Conservation (phyloP, 2,888 invertebrate species). For the Idaea aversata region DNA sequence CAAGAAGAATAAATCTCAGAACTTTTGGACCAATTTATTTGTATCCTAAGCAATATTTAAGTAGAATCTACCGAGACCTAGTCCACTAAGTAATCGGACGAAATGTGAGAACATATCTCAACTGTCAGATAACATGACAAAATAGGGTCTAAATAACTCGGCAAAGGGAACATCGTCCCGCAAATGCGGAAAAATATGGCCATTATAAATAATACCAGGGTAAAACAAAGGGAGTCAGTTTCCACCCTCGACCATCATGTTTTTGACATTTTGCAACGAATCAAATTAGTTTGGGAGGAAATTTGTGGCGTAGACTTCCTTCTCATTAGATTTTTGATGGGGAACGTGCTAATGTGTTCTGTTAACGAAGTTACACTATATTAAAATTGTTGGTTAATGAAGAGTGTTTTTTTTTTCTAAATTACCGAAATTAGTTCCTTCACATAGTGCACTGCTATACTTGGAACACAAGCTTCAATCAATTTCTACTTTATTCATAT, state of each 20-base stretch:
- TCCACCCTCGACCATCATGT: conserved; percentile 34
- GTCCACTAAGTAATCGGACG: neutral
- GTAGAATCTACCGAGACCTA: neutral
- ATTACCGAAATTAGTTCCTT: neutral
- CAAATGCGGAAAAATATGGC: conserved; percentile 30
- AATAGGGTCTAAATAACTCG: conserved; percentile 1
- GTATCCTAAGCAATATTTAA: neutral
- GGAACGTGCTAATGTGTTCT: neutral
- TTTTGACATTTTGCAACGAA: conserved; percentile 46
- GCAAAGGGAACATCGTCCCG: neutral
- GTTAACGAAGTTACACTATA: neutral
- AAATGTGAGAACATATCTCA: neutral
- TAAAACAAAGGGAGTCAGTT: conserved; percentile 39
- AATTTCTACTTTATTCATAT: too few species aligned
- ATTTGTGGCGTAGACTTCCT: neutral
- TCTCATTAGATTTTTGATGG: conserved; percentile 1
- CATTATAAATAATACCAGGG: conserved; percentile 47
- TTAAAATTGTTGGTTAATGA: neutral
- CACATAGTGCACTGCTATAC: too few species aligned
- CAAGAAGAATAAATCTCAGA: neutral
- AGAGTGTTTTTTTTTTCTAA: neutral
- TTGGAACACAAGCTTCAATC: too few species aligned
- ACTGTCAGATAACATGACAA: neutral
- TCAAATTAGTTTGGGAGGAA: conserved; percentile 40
- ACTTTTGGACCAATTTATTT: neutral